Percentiles rank a stretch among this genome's conserved stretches.
Evolutionary conservation across 1,140 invertebrate species (phyloP).

Genomic region (Cryptotermes secundus): DNA sequence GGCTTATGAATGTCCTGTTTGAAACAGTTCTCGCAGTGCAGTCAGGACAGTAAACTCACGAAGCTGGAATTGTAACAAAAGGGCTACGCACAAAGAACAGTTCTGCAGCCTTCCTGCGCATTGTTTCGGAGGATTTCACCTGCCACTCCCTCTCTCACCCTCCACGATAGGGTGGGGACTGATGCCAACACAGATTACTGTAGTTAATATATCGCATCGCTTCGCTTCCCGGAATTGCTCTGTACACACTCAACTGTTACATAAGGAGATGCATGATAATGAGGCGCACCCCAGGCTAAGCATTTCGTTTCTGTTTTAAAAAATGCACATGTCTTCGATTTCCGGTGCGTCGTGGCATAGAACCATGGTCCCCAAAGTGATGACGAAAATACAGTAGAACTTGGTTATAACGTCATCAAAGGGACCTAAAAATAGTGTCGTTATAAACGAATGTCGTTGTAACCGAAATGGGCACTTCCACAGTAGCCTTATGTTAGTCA

Average conservation of each 20-base stretch:
- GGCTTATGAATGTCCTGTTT: no score
- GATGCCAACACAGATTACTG: not conserved
- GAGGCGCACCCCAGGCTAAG: not conserved
- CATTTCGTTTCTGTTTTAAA: not conserved
- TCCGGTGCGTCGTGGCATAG: not conserved
- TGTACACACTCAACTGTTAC: not conserved
- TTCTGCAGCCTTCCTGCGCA: not conserved
- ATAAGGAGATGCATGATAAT: not conserved
- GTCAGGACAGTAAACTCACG: no score
- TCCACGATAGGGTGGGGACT: not conserved
- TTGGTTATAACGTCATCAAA: no score
- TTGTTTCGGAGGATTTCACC: not conserved
- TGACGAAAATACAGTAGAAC: no score
- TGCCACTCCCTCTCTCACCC: slow-evolving; percentile 1
- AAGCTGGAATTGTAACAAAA: no score
- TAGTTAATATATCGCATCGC: not conserved
- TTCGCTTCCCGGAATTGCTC: slow-evolving; percentile 5
- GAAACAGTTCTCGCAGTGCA: no score
- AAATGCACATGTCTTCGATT: not conserved
- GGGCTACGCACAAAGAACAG: not conserved
- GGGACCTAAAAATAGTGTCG: no score
- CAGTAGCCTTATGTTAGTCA: no score
- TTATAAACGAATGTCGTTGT: no score
- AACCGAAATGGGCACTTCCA: no score
- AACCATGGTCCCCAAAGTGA: not conserved